Evolutionary conservation across 2,888 invertebrate species (phyloP).

Genomic region (Sympetrum striolatum): DNA sequence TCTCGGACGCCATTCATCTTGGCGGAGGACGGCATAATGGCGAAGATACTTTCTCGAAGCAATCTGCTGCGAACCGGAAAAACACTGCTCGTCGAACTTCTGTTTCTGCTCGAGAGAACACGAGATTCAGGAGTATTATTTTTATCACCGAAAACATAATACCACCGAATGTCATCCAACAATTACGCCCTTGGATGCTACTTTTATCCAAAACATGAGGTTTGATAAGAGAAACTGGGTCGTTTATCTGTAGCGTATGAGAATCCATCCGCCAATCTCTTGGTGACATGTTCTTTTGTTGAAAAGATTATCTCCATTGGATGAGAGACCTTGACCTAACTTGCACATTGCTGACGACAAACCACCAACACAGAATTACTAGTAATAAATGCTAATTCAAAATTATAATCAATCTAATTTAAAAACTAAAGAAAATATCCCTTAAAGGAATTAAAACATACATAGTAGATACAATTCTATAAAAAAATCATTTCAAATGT

Average conservation of each 20-base stretch:
- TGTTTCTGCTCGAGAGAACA: not conserved
- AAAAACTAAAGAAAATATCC: no score
- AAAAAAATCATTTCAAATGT: no score
- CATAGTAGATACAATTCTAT: no score
- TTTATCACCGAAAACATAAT: not conserved
- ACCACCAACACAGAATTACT: no score
- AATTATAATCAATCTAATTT: no score
- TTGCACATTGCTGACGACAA: no score
- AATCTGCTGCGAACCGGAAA: not conserved
- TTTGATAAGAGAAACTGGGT: not conserved
- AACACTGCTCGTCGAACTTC: not conserved
- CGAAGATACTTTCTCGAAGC: not conserved
- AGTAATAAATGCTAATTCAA: no score
- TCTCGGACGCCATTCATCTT: not conserved
- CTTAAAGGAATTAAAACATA: no score
- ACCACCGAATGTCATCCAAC: not conserved
- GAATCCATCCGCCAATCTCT: not conserved
- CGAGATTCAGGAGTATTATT: not conserved
- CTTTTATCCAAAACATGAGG: not conserved
- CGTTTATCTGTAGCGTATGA: not conserved
- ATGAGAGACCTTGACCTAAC: no score
- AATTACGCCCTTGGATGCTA: not conserved
- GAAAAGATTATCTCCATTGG: no score
- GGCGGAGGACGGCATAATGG: not conserved
- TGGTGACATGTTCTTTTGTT: no score